Conservation (phyloP, 2,888 invertebrate species). For the Orthosia cruda region DNA sequence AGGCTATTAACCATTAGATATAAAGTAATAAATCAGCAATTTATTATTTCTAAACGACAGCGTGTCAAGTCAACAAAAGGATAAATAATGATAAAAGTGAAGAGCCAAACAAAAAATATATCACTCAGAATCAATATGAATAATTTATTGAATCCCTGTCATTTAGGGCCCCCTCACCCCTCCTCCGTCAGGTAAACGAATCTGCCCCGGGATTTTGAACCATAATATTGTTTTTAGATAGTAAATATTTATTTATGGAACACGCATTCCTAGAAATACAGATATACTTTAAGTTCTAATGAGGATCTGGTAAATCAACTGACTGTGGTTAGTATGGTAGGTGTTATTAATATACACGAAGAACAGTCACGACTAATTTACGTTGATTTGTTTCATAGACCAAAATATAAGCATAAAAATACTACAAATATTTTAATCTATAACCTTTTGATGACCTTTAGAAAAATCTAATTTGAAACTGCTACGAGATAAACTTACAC, state of each 20-base stretch:
- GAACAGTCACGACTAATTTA: no score
- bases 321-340: not conserved
- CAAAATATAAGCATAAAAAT: not conserved
- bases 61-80: not conserved
- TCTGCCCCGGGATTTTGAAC: slow-evolving; percentile 13
- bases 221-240: slow-evolving; percentile 12
- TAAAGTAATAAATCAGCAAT: not conserved
- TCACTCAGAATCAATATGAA: slow-evolving; percentile 37
- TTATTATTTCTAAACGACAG: not conserved
- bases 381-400: not conserved
- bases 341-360: no score
- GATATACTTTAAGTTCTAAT: not conserved
- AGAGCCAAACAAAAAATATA: slow-evolving; percentile 35
- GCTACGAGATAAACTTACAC: not conserved
- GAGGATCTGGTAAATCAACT: not conserved
- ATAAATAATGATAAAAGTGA: slow-evolving; percentile 27
- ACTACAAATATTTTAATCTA: no score
- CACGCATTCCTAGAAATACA: not conserved
- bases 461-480: not conserved
- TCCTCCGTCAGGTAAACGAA: not conserved
- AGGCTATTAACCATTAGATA: no score
- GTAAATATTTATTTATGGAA: not conserved
- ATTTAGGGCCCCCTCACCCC: slow-evolving; percentile 20
- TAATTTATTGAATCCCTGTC: slow-evolving; percentile 52
- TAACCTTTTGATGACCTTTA: no score